These are phyloP conservation scores for Exocentrus adspersus DNA, from an alignment of 2,888 invertebrate genomes.

Conservation along the genomic window DNA sequence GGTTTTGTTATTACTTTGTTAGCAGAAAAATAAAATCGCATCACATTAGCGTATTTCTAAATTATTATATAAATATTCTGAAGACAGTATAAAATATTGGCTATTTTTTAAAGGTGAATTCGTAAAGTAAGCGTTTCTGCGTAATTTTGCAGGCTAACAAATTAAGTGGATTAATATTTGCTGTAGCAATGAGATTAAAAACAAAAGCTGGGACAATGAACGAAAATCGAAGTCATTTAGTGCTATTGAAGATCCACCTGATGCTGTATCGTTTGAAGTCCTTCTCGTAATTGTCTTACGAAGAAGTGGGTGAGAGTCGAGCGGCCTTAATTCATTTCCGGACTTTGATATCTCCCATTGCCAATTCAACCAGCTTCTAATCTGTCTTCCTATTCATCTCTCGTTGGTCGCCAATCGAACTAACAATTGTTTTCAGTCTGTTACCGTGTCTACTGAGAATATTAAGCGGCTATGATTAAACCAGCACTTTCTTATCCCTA, in stretches of 20 bases:
- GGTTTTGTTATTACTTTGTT: background rate
- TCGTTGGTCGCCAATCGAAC: conserved; percentile 56
- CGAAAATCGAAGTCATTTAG: conserved; percentile 5
- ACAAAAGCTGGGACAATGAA: background rate
- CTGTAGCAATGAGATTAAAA: background rate
- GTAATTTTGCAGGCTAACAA: background rate
- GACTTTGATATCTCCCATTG: conserved; percentile 33
- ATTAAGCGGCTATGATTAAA: conserved; percentile 54
- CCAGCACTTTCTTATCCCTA: conserved; percentile 5
- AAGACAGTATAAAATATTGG: too few relatives aligned
- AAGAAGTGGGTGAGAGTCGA: conserved; percentile 3
- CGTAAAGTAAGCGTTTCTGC: too few relatives aligned
- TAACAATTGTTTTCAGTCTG: conserved; percentile 57
- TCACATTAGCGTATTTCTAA: background rate
- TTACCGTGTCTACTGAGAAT: conserved; percentile 55
- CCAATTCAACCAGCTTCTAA: conserved; percentile 41
- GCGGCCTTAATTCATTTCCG: conserved; percentile 28
- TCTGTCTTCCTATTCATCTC: conserved; percentile 47
- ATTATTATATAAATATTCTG: too few relatives aligned
- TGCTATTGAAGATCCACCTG: conserved; percentile 8
- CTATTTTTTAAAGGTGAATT: too few relatives aligned
- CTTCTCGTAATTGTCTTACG: conserved; percentile 5
- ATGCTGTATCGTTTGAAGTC: conserved; percentile 3
- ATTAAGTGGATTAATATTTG: background rate
- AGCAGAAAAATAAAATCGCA: background rate